phyloP scores from a whole-genome alignment of 2,888 invertebrate genomes.

The Melanostoma mellinum region DNA sequence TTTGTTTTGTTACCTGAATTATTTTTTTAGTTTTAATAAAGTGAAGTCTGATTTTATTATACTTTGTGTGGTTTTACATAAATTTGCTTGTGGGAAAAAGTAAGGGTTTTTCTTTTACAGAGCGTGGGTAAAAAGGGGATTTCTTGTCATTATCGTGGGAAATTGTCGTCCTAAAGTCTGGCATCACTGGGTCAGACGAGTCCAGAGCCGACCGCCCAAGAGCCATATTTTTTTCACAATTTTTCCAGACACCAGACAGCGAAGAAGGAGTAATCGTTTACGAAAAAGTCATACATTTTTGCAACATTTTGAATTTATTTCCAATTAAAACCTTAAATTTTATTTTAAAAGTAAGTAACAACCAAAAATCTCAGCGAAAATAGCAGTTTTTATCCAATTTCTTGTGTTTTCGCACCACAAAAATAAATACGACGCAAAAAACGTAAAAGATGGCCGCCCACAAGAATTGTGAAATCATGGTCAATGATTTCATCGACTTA shows the following conservation, averaged over 20 bases:
- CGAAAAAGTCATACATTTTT: neutral
- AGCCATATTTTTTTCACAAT: constrained; percentile 25
- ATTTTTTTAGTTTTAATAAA: too few relatives aligned
- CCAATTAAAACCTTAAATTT: constrained; percentile 16
- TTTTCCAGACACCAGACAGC: constrained; percentile 13
- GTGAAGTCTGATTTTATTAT: too few relatives aligned
- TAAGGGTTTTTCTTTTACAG: too few relatives aligned
- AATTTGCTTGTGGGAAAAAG: too few relatives aligned
- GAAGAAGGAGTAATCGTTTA: neutral
- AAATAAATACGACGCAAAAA: constrained; percentile 39
- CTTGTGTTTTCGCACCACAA: constrained; percentile 62
- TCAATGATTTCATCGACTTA: constrained; percentile 32
- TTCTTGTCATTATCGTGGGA: too few relatives aligned
- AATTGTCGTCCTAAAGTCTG: too few relatives aligned
- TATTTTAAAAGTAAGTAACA: constrained; percentile 65
- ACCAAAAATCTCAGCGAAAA: constrained; percentile 49
- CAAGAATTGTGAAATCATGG: constrained; percentile 46
- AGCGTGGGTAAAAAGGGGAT: too few relatives aligned
- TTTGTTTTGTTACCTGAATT: too few relatives aligned
- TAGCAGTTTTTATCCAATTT: constrained; percentile 70
- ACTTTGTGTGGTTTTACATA: too few relatives aligned
- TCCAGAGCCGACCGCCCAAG: neutral
- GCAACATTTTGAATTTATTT: too few relatives aligned
- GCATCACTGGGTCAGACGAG: too few relatives aligned
- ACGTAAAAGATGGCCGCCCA: constrained; percentile 56